Evolutionary conservation across 1,140 invertebrate species (phyloP), one percentile per base, ranked within the genome.

Genomic region (Zaprionus ghesquierei): DNA sequence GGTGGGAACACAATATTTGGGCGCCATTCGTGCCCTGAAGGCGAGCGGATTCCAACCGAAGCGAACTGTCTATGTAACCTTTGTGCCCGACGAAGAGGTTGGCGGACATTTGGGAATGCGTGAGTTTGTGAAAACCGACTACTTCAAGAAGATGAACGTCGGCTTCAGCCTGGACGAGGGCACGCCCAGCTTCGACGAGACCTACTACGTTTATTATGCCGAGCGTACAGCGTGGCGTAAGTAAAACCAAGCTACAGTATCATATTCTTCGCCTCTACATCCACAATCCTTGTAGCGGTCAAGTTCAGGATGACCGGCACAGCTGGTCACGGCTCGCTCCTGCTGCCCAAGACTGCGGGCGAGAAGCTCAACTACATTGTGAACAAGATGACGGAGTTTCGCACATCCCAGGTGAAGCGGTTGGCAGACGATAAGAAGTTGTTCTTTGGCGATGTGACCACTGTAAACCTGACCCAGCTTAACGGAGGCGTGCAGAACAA

Each of bases 61-160:
- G 64, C 93, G 96, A 55, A 97, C 95, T 2, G 81, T 97, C 9
- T 95, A 96, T 81, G 77, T 98, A 13, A 93, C 94, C 5, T 98
- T 97, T 93, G 95, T 97, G 22, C 96, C 97, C 78, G 98, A 99
- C 93, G 98, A 99, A 92, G 98, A 99, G 93, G 95, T 96, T 70
- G 98, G 97, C 0, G 97, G 97, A 1, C 81, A 93, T 12, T 93
- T 95, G 61, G 98, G 97, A 13, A 98, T 99, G 97, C 93, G 94
- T 69, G 92, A 94, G 69, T 98, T 98, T 92, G 94, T 98, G 0
- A 90, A 95, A 18, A 95, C 94, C 0, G 92, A 95, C 44, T 94
- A 96, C 44, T 99, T 98, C 85, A 94, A 95, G 86, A 92, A 94
- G 18, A 92, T 99, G 44, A 98, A 98, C 89, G 93, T 98, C 69